phyloP scores from a whole-genome alignment of 1,140 invertebrate species.

The Dendrolimus punctatus region DNA sequence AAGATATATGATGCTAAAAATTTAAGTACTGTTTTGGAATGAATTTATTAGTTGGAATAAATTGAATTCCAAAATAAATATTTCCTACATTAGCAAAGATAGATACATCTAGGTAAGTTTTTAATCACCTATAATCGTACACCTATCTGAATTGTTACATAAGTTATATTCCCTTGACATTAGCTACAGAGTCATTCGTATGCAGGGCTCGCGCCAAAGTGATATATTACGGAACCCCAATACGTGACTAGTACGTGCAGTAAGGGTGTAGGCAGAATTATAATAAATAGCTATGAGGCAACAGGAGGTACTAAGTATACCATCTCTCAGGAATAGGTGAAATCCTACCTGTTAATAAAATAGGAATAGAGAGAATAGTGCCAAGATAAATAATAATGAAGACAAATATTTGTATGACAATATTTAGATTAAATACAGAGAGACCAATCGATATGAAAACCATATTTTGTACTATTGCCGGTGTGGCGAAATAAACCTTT shows the following conservation, averaged over 20 bases:
- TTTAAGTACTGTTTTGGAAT: too few species aligned
- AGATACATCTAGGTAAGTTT: background rate
- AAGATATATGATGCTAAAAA: too few species aligned
- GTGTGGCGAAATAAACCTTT: too few species aligned
- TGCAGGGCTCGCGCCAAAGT: conserved; percentile 11
- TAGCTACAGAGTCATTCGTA: conserved; percentile 9
- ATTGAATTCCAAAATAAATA: conserved; percentile 1
- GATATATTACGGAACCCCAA: conserved; percentile 9
- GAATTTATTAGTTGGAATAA: background rate
- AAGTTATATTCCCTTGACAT: too few species aligned
- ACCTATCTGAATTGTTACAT: conserved; percentile 2
- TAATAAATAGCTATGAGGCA: conserved; percentile 9
- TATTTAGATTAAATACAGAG: too few species aligned
- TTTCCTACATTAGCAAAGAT: background rate
- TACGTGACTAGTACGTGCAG: conserved; percentile 9
- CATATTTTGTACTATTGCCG: too few species aligned
- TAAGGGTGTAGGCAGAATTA: background rate
- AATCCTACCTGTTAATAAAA: background rate
- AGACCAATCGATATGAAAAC: too few species aligned
- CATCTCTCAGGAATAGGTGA: background rate
- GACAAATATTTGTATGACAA: too few species aligned
- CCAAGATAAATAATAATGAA: too few species aligned
- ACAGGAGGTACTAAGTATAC: background rate
- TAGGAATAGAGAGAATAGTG: conserved; percentile 1
- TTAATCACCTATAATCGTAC: conserved; percentile 2